Conservation (phyloP, 2,797 vertebrate species). For the Neosalanx taihuensis region DNA sequence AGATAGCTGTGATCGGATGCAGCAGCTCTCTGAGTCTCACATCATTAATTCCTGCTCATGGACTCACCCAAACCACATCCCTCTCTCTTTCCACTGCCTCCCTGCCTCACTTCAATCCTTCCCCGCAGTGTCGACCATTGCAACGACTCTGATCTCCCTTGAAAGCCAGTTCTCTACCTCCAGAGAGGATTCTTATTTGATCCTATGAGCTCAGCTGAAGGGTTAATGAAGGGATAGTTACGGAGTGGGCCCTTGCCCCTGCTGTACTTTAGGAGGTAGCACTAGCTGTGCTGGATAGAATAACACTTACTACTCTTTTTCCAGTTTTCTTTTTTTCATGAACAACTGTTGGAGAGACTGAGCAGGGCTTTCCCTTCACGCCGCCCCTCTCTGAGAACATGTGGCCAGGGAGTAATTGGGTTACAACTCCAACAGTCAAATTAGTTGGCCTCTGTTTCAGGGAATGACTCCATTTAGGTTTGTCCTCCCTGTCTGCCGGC, state of each 20-base stretch:
- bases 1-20: not conserved
- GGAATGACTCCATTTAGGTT: constrained; percentile 61
- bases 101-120: not conserved
- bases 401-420: constrained; percentile 60
- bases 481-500: constrained; percentile 51
- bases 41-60: not conserved
- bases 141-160: not conserved
- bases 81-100: no score
- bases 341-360: constrained; percentile 37
- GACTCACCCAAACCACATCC: not conserved
- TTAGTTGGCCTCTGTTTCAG: constrained; percentile 52
- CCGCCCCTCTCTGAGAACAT: constrained; percentile 48
- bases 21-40: not conserved
- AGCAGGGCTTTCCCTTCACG: constrained; percentile 45
- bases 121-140: not conserved
- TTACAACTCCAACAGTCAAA: constrained; percentile 54
- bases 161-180: not conserved
- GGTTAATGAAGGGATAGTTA: no score
- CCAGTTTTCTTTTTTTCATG: constrained; percentile 32
- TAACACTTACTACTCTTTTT: constrained; percentile 30
- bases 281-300: constrained; percentile 42
- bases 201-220: no score
- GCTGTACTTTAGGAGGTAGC: constrained; percentile 7
- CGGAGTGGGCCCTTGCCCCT: not conserved
- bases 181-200: no score